A percentile compares a stretch with the other conserved stretches of the same genome.
phyloP scores from a whole-genome alignment of 2,888 invertebrate genomes.

The Monoplex corrugatus region DNA sequence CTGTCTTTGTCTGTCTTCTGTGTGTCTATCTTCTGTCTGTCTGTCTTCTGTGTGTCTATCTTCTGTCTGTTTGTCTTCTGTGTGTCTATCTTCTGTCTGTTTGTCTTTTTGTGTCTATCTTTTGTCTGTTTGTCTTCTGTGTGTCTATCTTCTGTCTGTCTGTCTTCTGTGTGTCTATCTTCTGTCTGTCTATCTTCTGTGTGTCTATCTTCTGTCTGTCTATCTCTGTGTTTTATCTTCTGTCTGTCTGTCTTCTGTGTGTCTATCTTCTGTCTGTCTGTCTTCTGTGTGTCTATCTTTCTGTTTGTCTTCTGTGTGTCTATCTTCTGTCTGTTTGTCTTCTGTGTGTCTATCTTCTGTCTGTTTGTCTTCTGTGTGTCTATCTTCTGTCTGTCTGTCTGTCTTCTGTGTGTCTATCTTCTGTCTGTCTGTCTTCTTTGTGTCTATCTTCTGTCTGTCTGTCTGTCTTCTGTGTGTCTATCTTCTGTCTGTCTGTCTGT shows the following conservation, averaged over 20 bases:
- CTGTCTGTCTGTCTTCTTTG: constrained; percentile 21
- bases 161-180: not conserved
- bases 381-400: too few species aligned
- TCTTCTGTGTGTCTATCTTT: too few species aligned
- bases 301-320: too few species aligned
- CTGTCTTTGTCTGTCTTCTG: not conserved
- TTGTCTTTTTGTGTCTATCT: not conserved
- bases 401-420: too few species aligned
- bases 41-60: not conserved
- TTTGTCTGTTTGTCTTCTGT: not conserved
- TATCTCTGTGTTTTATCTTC: not conserved
- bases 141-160: not conserved
- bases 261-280: too few species aligned
- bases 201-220: not conserved
- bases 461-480: not conserved
- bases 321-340: not conserved
- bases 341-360: not conserved
- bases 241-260: too few species aligned
- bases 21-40: not conserved
- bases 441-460: not conserved
- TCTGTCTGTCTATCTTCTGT: not conserved
- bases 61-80: not conserved
- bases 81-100: not conserved
- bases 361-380: not conserved
- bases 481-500: not conserved